Conservation (phyloP, 2,888 invertebrate genomes). For the Tetheella fluctuosa region DNA sequence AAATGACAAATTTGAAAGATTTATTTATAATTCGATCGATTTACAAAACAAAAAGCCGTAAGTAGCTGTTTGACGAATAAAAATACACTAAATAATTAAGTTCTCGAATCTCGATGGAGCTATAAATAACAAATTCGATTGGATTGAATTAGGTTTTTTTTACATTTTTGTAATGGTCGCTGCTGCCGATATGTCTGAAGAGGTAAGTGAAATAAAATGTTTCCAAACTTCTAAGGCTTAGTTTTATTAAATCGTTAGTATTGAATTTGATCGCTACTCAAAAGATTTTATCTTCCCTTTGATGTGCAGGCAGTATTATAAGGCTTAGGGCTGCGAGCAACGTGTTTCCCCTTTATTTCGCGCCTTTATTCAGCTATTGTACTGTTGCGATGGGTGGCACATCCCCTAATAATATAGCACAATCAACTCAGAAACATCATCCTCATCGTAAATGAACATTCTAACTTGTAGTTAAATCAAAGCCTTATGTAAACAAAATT, state of each 20-base stretch:
- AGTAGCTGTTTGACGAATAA: neutral
- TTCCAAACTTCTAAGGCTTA: too few relatives aligned
- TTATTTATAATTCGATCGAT: too few relatives aligned
- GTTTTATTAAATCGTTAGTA: neutral
- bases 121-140: too few relatives aligned
- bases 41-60: neutral
- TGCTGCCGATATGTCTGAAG: neutral
- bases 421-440: neutral
- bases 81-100: too few relatives aligned
- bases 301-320: neutral
- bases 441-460: too few relatives aligned
- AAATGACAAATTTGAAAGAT: too few relatives aligned
- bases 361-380: neutral
- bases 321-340: neutral
- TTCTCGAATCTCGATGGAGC: too few relatives aligned
- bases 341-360: neutral
- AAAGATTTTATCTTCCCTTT: neutral
- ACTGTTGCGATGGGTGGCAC: neutral
- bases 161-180: too few relatives aligned
- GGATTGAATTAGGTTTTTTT: too few relatives aligned
- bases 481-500: too few relatives aligned
- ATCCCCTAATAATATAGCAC: neutral
- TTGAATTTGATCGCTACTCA: neutral
- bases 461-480: too few relatives aligned
- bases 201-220: neutral